phyloP scores from a whole-genome alignment of 2,888 invertebrate species.

The Himalopsyche kuldschensis region DNA sequence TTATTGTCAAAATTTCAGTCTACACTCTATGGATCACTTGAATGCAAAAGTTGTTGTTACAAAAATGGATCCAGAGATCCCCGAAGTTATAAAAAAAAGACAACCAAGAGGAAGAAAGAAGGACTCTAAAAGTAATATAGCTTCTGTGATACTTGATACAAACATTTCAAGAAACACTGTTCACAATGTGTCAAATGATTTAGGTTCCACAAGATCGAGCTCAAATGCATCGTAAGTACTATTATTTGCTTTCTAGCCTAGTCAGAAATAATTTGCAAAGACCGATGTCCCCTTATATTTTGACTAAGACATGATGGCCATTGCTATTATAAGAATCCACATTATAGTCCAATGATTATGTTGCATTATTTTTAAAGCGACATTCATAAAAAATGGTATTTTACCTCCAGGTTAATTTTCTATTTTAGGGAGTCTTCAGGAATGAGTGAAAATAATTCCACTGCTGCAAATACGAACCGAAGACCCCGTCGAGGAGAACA shows the following conservation, averaged over 20 bases:
- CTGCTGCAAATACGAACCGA: background rate
- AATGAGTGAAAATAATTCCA: background rate
- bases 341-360: too few species aligned
- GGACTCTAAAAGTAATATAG: background rate
- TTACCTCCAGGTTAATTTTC: too few species aligned
- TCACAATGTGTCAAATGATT: background rate
- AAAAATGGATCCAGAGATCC: constrained; percentile 8
- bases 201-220: background rate
- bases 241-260: background rate
- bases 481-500: constrained; percentile 44
- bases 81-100: background rate
- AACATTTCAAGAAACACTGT: background rate
- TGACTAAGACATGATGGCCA: too few species aligned
- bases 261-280: too few species aligned
- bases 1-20: background rate
- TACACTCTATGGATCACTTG: background rate
- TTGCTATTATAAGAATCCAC: too few species aligned
- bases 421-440: background rate
- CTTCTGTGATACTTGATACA: background rate
- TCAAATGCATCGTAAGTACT: background rate
- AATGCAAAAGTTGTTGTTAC: constrained; percentile 16
- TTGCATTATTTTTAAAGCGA: too few species aligned
- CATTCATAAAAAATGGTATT: too few species aligned
- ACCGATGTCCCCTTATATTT: too few species aligned
- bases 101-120: background rate